A percentile compares a stretch with the other conserved stretches of the same genome.
phyloP scores from a whole-genome alignment of 64 coral and sea anemone species.

The Anthopleura sola region DNA sequence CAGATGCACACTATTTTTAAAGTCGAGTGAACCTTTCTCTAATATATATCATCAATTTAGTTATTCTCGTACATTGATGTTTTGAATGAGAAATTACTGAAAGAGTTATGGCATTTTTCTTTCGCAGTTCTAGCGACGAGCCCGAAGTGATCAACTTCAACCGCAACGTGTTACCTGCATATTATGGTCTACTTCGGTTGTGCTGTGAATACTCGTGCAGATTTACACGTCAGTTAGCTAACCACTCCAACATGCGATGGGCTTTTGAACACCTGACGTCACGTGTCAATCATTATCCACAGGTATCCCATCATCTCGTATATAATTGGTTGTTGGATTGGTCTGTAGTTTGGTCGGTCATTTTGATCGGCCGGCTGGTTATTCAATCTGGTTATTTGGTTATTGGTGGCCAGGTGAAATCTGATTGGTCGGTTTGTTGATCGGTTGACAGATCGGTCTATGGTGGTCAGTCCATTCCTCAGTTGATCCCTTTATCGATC shows the following conservation, averaged over 20 bases:
- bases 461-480: too few relatives aligned
- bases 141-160: constrained; percentile 95
- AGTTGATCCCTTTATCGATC: too few relatives aligned
- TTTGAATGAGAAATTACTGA: neutral
- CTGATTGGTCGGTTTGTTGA: neutral
- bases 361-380: neutral
- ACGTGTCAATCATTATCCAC: constrained; percentile 95
- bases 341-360: neutral
- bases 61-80: neutral
- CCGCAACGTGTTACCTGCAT: constrained; percentile 89
- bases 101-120: neutral
- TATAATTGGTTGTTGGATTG: neutral
- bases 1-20: too few relatives aligned
- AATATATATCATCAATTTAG: too few relatives aligned
- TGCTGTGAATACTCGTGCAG: constrained; percentile 88
- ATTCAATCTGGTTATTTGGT: too few relatives aligned
- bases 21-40: too few relatives aligned
- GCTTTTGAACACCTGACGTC: constrained; percentile 94
- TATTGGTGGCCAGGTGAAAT: too few relatives aligned
- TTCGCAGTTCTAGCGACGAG: constrained; percentile 88
- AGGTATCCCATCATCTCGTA: constrained; percentile 30
- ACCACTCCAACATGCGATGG: constrained; percentile 96
- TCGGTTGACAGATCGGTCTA: too few relatives aligned
- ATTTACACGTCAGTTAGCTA: constrained; percentile 83
- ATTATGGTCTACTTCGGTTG: constrained; percentile 90